Evolutionary conservation across 2,888 invertebrate species (phyloP), one percentile per base, ranked within the genome.

Genomic region (Dicyrtomina minuta): DNA sequence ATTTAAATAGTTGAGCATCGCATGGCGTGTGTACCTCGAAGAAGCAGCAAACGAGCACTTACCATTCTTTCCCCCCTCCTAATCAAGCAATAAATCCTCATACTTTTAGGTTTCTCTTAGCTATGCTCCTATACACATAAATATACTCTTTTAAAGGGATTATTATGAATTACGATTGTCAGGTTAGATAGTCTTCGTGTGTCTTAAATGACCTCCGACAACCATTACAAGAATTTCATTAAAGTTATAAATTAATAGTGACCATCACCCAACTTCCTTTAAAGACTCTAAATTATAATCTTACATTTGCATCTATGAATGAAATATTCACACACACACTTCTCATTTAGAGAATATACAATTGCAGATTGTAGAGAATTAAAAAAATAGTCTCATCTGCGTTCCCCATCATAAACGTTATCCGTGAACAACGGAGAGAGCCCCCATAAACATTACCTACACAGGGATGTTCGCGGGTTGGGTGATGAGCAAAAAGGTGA

Each of bases 171-270:
- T 33, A 33, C 8, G 33, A 33, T 26, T 13, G 26, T 26, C 12
- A 22, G n/a, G n/a, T 12, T 22, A 51, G 20, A 51, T 10, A 51
- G 20, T 51, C 12, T 33, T 5, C 17, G 22, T 53, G 53, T 53
- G 53, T 53, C 22, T 24, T 46, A 46, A 61, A 65, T 65, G 65
- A 65, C 65, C 65, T 65, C 65, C 65, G 65, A 65, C 65, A 65
- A 65, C 65, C 65, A 55, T 65, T 65, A 65, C 53, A 33, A 53
- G 20, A 20, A 33, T 65, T 65, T 65, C 51, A 51, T 22, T 65
- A 33, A 41, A 43, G 65, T 39, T 65, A 43, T 65, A 65, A 65
- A 65, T 53, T 65, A 41, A 65, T 53, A 65, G 12, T 65, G 33
- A 43, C 24, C 65, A 65, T n/a, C 49, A 26, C 49, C 46, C 62